Evolutionary conservation across 23 tunicate genomes (phyloP), one percentile per base, ranked within the genome.

Genomic region (Ciona savignyi): DNA sequence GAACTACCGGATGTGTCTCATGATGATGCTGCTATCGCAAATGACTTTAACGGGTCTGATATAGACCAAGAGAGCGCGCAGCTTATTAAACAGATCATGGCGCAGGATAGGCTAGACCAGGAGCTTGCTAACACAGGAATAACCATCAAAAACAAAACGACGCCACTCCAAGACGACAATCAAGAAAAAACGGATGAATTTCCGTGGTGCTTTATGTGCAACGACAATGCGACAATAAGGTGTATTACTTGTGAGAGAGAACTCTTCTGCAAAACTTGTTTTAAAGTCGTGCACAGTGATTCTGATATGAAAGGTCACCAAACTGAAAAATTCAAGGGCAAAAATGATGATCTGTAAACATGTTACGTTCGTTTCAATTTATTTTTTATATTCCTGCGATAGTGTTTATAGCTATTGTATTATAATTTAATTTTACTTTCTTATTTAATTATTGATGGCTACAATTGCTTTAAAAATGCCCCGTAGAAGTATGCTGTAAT

Each of bases 191-290:
- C n/a, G n/a, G 89, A 83, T 4, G 96, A 89, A 63, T 60, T 89
- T 1, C 96, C 96, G 0, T 89, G 96, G 96, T 89, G 96, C 48
- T 67, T 70, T 29, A 78, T 89, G 74, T 89, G 96, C 73, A 89
- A 89, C 63, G 96, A 78, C 0, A 85, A 89, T 63, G 96, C 89
- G 0, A 73, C 81, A 0, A 56, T 83, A n/a, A 80, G 96, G 21
- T 89, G 96, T 66, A 27, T 74, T n/a, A 85, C 89, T 34, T 89
- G 96, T 69, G 96, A 89, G 9, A 51, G 74, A 20, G 96, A 89
- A 60, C 73, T 89, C 15, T 89, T 77, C 74, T 89, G 96, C 27
- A 74, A 63, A 30, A 78, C 80, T 19, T 89, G 96, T 63, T 89
- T 73, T 42, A 79, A 79, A 27, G 82, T 70, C 23, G 74, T 60